Conservation (phyloP, 2,113 vertebrate species). For the Corythaixoides concolor region DNA sequence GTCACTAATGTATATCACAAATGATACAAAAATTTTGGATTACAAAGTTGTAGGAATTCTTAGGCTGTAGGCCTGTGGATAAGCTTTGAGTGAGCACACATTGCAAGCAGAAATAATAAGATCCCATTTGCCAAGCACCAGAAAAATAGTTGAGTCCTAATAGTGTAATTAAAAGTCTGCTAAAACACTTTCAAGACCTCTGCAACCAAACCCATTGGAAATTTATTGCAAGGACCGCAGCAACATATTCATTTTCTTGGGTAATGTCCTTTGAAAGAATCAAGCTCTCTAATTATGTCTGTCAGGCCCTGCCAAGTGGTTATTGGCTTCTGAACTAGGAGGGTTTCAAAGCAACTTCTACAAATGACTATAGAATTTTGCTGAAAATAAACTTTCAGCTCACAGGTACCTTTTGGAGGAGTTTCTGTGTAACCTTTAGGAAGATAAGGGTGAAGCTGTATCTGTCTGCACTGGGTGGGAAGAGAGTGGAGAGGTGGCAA, state of each 20-base stretch:
- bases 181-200: slow-evolving; percentile 40
- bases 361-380: background rate
- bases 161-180: slow-evolving; percentile 32
- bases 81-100: background rate
- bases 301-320: slow-evolving; percentile 6
- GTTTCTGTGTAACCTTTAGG: background rate
- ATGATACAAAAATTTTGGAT: slow-evolving; percentile 37
- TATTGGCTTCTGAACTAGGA: background rate
- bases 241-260: slow-evolving; percentile 29
- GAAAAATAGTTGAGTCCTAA: slow-evolving; percentile 1
- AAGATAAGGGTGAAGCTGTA: background rate
- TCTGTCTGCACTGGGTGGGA: background rate
- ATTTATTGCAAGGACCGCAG: background rate
- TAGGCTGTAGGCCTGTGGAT: slow-evolving; percentile 1
- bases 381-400: background rate
- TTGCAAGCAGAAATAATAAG: slow-evolving; percentile 34
- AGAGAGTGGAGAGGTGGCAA: background rate
- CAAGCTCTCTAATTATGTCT: slow-evolving; percentile 20
- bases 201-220: slow-evolving; percentile 20
- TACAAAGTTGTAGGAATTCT: background rate
- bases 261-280: slow-evolving; percentile 32
- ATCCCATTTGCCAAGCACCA: slow-evolving; percentile 22
- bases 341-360: slow-evolving; percentile 15
- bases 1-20: slow-evolving; percentile 57
- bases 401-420: background rate